phyloP scores from a whole-genome alignment of 2,888 invertebrate genomes.

The Agonopterix alstromeriana region DNA sequence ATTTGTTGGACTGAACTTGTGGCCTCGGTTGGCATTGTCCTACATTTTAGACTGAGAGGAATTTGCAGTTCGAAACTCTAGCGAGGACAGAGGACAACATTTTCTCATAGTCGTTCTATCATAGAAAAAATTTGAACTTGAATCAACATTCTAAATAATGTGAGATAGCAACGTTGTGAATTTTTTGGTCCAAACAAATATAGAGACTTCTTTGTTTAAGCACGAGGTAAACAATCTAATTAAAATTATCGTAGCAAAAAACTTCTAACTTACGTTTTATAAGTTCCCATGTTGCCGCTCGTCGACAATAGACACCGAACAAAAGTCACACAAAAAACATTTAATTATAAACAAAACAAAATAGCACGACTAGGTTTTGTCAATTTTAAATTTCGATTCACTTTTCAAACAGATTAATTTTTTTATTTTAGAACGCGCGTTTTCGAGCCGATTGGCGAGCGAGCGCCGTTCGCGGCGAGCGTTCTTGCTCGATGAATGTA shows the following conservation, averaged over 20 bases:
- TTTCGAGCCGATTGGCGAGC: constrained; percentile 30
- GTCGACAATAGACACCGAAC: constrained; percentile 33
- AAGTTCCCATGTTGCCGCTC: constrained; percentile 54
- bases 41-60: constrained; percentile 44
- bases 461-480: constrained; percentile 54
- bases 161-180: too few species aligned
- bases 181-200: too few species aligned
- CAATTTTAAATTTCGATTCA: constrained; percentile 6
- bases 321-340: constrained; percentile 46
- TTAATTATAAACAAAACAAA: constrained; percentile 23
- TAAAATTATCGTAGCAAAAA: constrained; percentile 8
- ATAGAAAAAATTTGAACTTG: not conserved
- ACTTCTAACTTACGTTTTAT: constrained; percentile 49
- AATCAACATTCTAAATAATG: too few species aligned
- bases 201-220: too few species aligned
- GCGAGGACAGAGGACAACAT: constrained; percentile 8
- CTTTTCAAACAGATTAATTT: constrained; percentile 9
- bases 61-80: constrained; percentile 29
- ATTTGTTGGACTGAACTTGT: constrained; percentile 15
- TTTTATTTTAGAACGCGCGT: constrained; percentile 26
- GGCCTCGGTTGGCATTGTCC: constrained; percentile 48
- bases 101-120: constrained; percentile 1
- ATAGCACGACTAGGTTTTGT: constrained; percentile 26
- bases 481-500: constrained; percentile 47
- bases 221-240: too few species aligned